A percentile compares a stretch with the other conserved stretches of the same genome.
Conservation (phyloP, 2,888 invertebrate species). For the Mythimna loreyi region DNA sequence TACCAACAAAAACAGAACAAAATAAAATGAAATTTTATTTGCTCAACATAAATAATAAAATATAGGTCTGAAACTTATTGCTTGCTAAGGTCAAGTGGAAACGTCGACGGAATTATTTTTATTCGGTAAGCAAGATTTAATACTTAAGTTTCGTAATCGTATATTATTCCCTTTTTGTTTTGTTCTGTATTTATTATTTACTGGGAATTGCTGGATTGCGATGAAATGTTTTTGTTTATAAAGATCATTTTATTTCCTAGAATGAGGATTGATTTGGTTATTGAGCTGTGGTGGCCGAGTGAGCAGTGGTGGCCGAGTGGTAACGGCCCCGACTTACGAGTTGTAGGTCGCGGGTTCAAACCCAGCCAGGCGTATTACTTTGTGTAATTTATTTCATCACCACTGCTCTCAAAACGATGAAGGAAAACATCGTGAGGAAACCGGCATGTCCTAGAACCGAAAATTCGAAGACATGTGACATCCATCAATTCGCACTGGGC, state of each 20-base stretch:
- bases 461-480: no score
- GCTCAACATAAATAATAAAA: conserved; percentile 33
- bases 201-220: conserved; percentile 6
- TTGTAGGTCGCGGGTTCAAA: no score
- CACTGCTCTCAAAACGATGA: no score
- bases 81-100: conserved; percentile 53
- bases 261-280: no score
- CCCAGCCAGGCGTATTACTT: no score
- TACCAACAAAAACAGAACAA: conserved; percentile 7
- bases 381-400: no score
- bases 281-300: no score
- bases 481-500: no score
- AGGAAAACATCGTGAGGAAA: no score
- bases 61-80: conserved; percentile 47
- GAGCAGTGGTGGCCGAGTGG: no score
- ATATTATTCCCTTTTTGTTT: conserved; percentile 34
- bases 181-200: conserved; percentile 39
- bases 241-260: background rate
- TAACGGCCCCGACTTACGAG: no score
- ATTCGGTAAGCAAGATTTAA: conserved; percentile 39
- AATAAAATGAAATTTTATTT: conserved; percentile 43
- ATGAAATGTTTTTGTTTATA: conserved; percentile 9
- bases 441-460: no score
- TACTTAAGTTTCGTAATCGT: conserved; percentile 31
- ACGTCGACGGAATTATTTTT: conserved; percentile 29